phyloP scores from a whole-genome alignment of 1,140 invertebrate genomes.

The Theocolax elegans region DNA sequence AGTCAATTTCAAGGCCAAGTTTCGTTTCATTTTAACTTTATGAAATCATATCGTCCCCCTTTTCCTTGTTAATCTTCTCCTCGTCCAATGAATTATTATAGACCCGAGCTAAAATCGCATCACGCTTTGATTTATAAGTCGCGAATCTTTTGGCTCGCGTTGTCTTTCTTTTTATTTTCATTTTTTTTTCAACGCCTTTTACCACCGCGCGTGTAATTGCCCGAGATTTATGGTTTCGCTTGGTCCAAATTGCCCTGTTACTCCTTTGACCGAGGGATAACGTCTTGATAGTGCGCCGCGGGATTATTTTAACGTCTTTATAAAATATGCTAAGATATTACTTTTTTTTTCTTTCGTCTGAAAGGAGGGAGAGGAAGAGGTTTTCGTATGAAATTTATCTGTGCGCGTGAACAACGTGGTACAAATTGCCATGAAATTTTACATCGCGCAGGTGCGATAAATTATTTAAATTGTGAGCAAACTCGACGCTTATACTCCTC shows the following conservation, averaged over 20 bases:
- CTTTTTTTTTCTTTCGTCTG: no score
- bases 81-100: conserved; percentile 4
- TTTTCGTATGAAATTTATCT: no score
- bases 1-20: not conserved
- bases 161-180: not conserved
- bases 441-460: no score
- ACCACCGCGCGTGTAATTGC: conserved; percentile 14
- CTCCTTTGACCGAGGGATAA: not conserved
- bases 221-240: conserved; percentile 11
- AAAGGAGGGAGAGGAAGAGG: not conserved
- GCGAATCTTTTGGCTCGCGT: not conserved
- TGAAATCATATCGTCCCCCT: conserved; percentile 10
- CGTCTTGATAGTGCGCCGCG: conserved; percentile 12
- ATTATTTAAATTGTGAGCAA: no score
- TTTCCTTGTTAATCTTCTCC: not conserved
- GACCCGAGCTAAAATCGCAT: not conserved
- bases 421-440: no score
- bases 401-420: no score
- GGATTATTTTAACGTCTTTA: conserved; percentile 22
- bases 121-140: conserved; percentile 22
- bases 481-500: no score
- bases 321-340: not conserved
- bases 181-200: not conserved
- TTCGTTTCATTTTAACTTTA: not conserved
- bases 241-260: conserved; percentile 11